Evolutionary conservation across 2,113 vertebrate genomes (phyloP), one percentile per base, ranked within the genome.

Genomic region (Pollachius pollachius): DNA sequence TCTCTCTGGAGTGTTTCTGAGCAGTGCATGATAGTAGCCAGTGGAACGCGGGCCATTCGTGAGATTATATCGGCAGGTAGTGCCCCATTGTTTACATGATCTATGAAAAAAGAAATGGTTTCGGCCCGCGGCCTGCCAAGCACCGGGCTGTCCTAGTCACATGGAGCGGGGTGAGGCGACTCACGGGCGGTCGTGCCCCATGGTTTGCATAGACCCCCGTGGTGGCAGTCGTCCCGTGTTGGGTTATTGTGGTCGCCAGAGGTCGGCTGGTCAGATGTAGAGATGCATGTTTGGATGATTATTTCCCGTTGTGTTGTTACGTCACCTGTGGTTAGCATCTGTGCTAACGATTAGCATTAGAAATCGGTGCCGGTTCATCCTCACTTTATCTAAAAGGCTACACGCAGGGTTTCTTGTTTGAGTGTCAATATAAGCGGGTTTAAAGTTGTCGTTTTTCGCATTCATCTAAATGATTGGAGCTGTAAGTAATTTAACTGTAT

Each of bases 81-180:
- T 23, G 56, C 7, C 21, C 27, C 16, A 15, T 87, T 92, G 91
- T 91, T 89, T 88, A 81, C 74, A 79, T 66, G 70, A 27, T 84
- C 70, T 37, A 66, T 48, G 30, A 34, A 34, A 34, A 34, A 34
- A 34, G 62, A 37, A 72, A 64, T 68, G 69, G 76, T 62, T 69
- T 83, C 64, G 64, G 64, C 41, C 48, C 41, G 82, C 76, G 89
- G 88, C 89, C 88, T 89, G 68, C 52, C 78, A 81, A 84, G 81
- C 86, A 76, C 75, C 83, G 69, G 67, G 67, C 62, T 88, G 52
- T 72, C 77, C 78, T 80, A 62, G 15, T 69, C 69, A 62, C 52
- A 30, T 68, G 58, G 11, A 19, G 23, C 17, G 15, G 23, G 9
- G 18, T 19, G 6, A 58, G 37, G 2, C 5, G 64, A 1, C 3